Evolutionary conservation across 2,888 invertebrate species (phyloP).

Genomic region (Orgyia antiqua): DNA sequence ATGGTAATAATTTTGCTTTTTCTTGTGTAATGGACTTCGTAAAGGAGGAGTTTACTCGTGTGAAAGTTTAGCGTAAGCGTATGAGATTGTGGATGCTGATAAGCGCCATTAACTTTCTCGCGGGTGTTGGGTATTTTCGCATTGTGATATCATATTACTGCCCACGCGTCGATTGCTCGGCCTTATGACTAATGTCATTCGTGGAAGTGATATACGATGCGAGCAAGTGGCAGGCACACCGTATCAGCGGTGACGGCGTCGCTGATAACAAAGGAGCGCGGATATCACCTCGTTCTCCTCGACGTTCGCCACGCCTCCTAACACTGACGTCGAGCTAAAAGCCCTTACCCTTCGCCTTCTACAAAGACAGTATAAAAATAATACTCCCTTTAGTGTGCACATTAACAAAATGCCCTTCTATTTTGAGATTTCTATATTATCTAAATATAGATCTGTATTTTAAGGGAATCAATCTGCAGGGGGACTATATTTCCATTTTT

Average conservation of each 20-base stretch:
- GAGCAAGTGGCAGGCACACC: slow-evolving; percentile 57
- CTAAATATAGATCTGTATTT: slow-evolving; percentile 70
- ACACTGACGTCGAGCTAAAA: slow-evolving; percentile 22
- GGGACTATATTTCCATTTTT: slow-evolving; percentile 48
- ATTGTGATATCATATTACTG: slow-evolving; percentile 80
- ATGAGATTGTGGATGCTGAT: slow-evolving; percentile 78
- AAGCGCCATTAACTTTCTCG: slow-evolving; percentile 80
- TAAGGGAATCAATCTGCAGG: slow-evolving; percentile 59
- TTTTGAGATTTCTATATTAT: slow-evolving; percentile 72
- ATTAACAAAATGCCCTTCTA: slow-evolving; percentile 56
- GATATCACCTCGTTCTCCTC: slow-evolving; percentile 31
- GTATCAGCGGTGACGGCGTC: slow-evolving; percentile 49
- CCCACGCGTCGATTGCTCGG: slow-evolving; percentile 74
- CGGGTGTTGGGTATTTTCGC: slow-evolving; percentile 79
- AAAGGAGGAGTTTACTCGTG: slow-evolving; percentile 67
- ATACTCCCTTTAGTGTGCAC: slow-evolving; percentile 36
- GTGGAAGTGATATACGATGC: slow-evolving; percentile 72
- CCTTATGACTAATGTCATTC: slow-evolving; percentile 76
- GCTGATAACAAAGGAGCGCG: slow-evolving; percentile 74
- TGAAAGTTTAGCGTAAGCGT: slow-evolving; percentile 76
- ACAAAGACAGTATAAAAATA: slow-evolving; percentile 31
- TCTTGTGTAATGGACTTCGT: slow-evolving; percentile 35
- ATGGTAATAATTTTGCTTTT: slow-evolving; percentile 79
- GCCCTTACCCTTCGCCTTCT: slow-evolving; percentile 27
- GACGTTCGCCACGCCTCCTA: slow-evolving; percentile 27